Base-by-base conservation (phyloP, 2,888 invertebrate species). In the Metacarcinus magister region DNA sequence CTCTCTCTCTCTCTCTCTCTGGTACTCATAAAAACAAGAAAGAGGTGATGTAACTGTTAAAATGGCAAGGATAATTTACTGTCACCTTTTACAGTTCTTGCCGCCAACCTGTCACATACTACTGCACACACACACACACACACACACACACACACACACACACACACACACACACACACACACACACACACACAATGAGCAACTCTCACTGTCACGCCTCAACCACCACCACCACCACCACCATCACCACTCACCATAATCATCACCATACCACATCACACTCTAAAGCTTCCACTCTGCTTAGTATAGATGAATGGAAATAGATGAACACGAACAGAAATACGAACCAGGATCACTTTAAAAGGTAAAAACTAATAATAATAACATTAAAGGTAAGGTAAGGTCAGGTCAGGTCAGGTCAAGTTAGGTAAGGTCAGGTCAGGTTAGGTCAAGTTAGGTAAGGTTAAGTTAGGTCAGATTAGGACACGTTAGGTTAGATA, bases 131-230 rank as follows among this genome's bases (percentile, higher is more conserved):
- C 75, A 75, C 28, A 75, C 75, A 75, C 75, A 75, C 75, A 75
- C 75, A 75, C 75, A 75, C 75, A 75, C 75, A 75, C 67, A 67
- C 67, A 43, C 16, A 67, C 93, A 54, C 93, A 60, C 60, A 60
- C 93, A 93, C 93, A 39, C 23, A 48, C 39, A 19, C 54, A 54
- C 92, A 92, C 23, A 92, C 92, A 92, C 39, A 60, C 60, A 67
- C 93, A 93, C 93, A 43, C n/a, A 54, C 39, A 19, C 54, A 54
- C 92, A 92, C n/a, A 92, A 48, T 54, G 23, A 43, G 67, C 39
- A 67, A 75, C 93, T 39, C n/a, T 23, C 92, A 92, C 93, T 67
- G 93, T 93, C 93, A 93, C 67, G 28, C 93, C 39, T 43, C 28
- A 92, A 2, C 48, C 46, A 54, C 28, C 67, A 67, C 39, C 23